Conservation (phyloP, 2,888 invertebrate species). For the Brachyptera putata region DNA sequence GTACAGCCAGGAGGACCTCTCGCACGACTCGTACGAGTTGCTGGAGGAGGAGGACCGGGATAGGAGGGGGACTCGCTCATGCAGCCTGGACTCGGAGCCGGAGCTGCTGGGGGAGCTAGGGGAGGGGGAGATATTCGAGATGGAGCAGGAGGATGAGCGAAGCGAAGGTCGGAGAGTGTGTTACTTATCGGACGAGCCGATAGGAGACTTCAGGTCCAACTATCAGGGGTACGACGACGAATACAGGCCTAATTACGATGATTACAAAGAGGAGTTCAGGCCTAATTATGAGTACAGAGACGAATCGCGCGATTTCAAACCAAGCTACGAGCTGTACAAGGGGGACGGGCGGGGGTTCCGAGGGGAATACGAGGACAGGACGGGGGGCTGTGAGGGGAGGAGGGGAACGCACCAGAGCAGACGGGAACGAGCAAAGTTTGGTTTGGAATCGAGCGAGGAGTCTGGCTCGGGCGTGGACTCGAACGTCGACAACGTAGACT, state of each 20-base stretch:
- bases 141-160: conserved; percentile 55
- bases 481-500: conserved; percentile 2
- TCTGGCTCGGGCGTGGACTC: conserved; percentile 16
- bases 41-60: conserved; percentile 66
- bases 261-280: background rate
- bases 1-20: conserved; percentile 74
- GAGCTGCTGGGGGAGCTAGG: conserved; percentile 40
- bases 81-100: conserved; percentile 66
- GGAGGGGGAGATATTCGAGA: conserved; percentile 66
- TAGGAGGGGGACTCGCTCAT: conserved; percentile 50
- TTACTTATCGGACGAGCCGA: background rate
- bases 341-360: background rate
- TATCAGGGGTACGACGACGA: background rate
- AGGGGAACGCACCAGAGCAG: background rate
- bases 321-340: background rate
- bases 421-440: conserved; percentile 9
- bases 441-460: conserved; percentile 14
- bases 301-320: background rate
- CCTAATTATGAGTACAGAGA: background rate
- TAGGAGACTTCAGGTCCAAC: background rate
- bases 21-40: conserved; percentile 84
- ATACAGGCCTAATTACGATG: background rate
- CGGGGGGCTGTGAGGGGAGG: no score
- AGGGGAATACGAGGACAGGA: background rate
- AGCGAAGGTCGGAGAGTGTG: background rate